These are phyloP conservation scores for Columba livia DNA, from an alignment of 2,113 vertebrate species.

Conservation along the genomic window DNA sequence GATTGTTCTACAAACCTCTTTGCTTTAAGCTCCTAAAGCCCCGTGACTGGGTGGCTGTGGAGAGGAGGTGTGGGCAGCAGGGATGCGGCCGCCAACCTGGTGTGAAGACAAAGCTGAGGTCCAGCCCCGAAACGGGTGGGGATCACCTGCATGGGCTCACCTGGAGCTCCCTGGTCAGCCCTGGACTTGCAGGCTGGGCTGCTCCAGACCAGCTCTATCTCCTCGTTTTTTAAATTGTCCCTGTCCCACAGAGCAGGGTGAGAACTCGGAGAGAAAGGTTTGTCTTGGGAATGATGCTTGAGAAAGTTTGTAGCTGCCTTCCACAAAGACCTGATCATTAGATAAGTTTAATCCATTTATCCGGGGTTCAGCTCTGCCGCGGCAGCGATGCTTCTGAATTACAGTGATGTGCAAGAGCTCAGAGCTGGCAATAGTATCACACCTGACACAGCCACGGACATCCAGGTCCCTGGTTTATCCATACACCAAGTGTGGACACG, in stretches of 20 bases:
- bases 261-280: neutral
- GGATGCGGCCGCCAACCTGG: accelerated
- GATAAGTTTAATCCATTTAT: neutral
- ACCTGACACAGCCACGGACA: accelerated
- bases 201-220: neutral
- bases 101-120: neutral
- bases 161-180: neutral
- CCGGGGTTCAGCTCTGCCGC: neutral
- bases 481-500: accelerated
- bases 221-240: accelerated
- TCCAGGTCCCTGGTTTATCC: neutral
- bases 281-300: neutral
- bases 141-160: neutral
- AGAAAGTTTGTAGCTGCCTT: neutral
- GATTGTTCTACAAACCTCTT: conserved; percentile 30
- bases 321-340: neutral
- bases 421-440: neutral
- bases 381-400: neutral
- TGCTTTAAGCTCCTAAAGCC: conserved; percentile 46
- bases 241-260: neutral
- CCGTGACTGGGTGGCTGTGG: neutral
- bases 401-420: accelerated
- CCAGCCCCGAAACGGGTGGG: neutral
- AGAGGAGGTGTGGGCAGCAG: neutral
- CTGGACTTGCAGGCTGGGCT: neutral